Conservation (phyloP, 2,888 invertebrate genomes). For the Drosophila fulvimacula region DNA sequence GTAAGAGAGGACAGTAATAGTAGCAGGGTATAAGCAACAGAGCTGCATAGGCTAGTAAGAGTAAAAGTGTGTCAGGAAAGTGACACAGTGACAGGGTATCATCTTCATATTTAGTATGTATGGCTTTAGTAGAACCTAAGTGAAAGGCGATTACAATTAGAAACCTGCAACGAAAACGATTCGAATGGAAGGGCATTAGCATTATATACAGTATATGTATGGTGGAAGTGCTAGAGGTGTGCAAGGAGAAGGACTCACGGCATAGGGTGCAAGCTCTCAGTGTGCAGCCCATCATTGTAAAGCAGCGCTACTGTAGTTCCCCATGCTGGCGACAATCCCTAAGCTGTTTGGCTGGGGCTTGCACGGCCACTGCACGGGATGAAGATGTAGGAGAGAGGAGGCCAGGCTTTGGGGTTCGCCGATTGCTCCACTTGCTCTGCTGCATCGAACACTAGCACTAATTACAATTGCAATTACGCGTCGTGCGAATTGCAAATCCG, state of each 20-base stretch:
- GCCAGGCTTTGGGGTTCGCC: constrained; percentile 1
- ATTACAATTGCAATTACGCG: constrained; percentile 76
- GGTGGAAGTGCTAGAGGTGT: background rate
- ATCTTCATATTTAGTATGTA: background rate
- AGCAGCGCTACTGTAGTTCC: background rate
- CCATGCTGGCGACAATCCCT: background rate
- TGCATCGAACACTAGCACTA: constrained; percentile 64
- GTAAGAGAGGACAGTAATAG: background rate
- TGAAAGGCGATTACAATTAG: no score
- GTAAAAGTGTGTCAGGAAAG: no score
- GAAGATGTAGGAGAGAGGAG: background rate
- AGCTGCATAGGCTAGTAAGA: no score
- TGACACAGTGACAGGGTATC: background rate
- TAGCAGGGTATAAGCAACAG: background rate
- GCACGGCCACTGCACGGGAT: background rate
- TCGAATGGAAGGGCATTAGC: no score
- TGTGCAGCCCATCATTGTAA: background rate
- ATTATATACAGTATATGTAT: background rate
- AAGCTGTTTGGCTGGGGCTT: background rate
- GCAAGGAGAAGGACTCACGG: background rate
- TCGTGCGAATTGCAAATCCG: constrained; percentile 56
- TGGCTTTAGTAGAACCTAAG: no score
- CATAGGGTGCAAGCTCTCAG: background rate
- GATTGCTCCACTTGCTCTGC: constrained; percentile 29
- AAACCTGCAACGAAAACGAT: no score